Conservation (phyloP, 1,140 invertebrate genomes). For the Hetaerina americana region DNA sequence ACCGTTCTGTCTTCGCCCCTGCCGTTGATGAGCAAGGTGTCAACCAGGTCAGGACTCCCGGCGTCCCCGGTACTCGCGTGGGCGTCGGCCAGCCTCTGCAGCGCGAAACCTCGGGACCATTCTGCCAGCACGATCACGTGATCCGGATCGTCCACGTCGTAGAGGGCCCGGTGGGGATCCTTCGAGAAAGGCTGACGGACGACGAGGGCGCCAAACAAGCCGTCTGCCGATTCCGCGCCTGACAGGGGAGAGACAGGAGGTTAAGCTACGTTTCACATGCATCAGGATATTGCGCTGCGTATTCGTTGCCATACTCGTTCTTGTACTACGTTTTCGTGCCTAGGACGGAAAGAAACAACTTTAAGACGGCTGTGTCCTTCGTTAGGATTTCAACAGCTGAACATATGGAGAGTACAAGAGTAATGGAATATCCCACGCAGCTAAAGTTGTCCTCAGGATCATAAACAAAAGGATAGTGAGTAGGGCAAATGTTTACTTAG, state of each 20-base stretch:
- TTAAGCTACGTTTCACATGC: no score
- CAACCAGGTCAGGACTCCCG: constrained; percentile 29
- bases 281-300: no score
- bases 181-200: constrained; percentile 54
- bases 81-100: constrained; percentile 27
- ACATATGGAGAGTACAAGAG: no score
- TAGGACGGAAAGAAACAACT: no score
- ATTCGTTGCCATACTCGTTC: no score
- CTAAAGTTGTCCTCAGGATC: no score
- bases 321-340: no score
- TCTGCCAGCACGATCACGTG: constrained; percentile 63
- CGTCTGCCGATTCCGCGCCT: constrained; percentile 57
- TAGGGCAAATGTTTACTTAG: no score
- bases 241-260: background rate
- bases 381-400: no score
- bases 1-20: constrained; percentile 25
- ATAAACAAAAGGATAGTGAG: no score
- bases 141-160: constrained; percentile 62
- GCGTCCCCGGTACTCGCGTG: constrained; percentile 29
- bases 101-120: constrained; percentile 37
- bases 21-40: constrained; percentile 48
- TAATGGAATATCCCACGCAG: no score
- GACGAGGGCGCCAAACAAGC: constrained; percentile 64
- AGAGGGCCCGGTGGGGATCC: constrained; percentile 50
- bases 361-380: no score